Evolutionary conservation across 2,113 vertebrate genomes (phyloP).

Genomic region (Cygnus atratus): DNA sequence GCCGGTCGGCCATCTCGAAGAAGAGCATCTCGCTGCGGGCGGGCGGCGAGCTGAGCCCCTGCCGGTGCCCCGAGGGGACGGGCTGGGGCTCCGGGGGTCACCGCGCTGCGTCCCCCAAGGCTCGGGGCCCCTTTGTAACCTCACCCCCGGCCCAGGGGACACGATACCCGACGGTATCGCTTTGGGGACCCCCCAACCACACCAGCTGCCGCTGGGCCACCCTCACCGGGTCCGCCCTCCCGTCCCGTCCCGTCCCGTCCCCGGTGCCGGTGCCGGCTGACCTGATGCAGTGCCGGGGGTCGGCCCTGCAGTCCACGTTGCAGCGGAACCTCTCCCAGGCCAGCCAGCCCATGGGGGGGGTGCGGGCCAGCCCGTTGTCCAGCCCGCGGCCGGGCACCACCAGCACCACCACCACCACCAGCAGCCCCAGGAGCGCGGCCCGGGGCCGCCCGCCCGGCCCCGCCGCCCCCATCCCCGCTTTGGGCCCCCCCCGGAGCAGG

Average conservation of each 20-base stretch:
- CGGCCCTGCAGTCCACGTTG: conserved; percentile 82
- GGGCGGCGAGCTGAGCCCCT: background rate
- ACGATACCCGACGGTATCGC: fast-evolving
- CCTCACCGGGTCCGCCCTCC: background rate
- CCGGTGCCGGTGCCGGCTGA: background rate
- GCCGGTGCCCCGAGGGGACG: background rate
- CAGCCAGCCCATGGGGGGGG: conserved; percentile 95
- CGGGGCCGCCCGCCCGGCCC: too few relatives aligned
- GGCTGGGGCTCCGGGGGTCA: background rate
- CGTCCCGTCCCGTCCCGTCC: too few relatives aligned
- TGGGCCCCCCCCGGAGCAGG: too few relatives aligned
- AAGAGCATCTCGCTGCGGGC: conserved; percentile 84
- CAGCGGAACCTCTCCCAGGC: conserved; percentile 94
- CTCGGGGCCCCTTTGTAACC: background rate
- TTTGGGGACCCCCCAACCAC: too few relatives aligned
- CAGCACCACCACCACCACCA: conserved; percentile 36
- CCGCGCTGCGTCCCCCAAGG: background rate
- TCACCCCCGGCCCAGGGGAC: fast-evolving
- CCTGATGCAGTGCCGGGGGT: conserved; percentile 93
- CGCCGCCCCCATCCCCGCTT: background rate
- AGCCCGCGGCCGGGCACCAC: conserved; percentile 62
- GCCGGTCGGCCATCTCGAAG: conserved; percentile 89
- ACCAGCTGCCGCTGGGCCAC: background rate
- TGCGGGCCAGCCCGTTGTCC: conserved; percentile 89
- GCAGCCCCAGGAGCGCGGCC: background rate